Conservation (phyloP, 1,140 invertebrate genomes). For the Batillaria attramentaria region DNA sequence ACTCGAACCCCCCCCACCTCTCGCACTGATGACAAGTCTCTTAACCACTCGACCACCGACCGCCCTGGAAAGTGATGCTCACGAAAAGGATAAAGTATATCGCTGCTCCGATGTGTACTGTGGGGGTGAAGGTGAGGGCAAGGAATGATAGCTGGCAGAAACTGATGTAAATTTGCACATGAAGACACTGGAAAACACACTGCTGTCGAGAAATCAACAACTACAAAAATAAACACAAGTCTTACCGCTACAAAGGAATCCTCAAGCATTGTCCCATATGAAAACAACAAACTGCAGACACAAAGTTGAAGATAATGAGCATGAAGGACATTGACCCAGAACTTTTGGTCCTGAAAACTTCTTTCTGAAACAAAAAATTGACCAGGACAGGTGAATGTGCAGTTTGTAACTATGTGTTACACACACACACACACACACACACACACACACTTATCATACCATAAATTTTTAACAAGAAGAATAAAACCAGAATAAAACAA, state of each 20-base stretch:
- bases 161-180: neutral
- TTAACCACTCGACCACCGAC: too few relatives aligned
- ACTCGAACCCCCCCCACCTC: too few relatives aligned
- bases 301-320: conserved; percentile 26
- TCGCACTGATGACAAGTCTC: too few relatives aligned
- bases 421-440: neutral
- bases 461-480: neutral
- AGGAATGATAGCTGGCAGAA: neutral
- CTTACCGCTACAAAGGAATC: conserved; percentile 24
- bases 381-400: neutral
- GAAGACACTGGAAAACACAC: neutral
- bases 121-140: neutral
- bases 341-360: conserved; percentile 17
- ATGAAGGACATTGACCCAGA: conserved; percentile 18
- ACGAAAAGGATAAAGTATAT: neutral
- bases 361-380: conserved; percentile 21
- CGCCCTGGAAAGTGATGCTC: too few relatives aligned
- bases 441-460: neutral
- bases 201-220: neutral
- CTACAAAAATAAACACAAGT: neutral
- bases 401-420: neutral
- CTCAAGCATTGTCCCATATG: conserved; percentile 1
- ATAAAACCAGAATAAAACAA: neutral
- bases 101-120: neutral
- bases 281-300: conserved; percentile 10